Evolutionary conservation across 2,888 invertebrate genomes (phyloP).

Genomic region (Eugnorisma glareosa): DNA sequence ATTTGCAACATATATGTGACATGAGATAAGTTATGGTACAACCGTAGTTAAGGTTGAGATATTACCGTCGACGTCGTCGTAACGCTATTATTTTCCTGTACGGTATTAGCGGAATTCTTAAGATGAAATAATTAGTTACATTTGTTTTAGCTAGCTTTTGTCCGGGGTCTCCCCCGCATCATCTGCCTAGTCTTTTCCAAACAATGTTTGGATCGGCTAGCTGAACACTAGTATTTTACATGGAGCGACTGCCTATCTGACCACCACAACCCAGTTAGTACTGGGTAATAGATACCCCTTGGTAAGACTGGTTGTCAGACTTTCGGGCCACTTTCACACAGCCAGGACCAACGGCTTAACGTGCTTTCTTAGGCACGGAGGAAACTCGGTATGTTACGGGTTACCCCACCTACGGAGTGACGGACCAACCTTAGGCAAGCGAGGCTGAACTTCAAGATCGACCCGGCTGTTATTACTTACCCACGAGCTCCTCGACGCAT

Average conservation of each 20-base stretch:
- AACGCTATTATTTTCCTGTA: constrained; percentile 41
- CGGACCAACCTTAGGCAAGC: too few species aligned
- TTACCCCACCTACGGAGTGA: too few species aligned
- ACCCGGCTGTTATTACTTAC: too few species aligned
- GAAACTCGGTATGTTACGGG: too few species aligned
- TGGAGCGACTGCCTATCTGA: neutral
- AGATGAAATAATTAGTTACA: constrained; percentile 39
- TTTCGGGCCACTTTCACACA: neutral
- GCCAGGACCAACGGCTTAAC: neutral
- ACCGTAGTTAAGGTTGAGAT: constrained; percentile 57
- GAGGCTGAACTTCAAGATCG: too few species aligned
- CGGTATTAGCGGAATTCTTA: constrained; percentile 29
- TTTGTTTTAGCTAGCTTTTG: constrained; percentile 28
- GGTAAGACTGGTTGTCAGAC: neutral
- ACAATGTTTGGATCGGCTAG: neutral
- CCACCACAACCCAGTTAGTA: neutral
- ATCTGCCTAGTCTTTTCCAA: neutral
- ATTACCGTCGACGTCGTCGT: constrained; percentile 39
- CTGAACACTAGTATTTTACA: neutral
- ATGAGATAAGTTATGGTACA: constrained; percentile 58
- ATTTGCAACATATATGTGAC: constrained; percentile 56
- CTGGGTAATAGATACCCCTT: neutral
- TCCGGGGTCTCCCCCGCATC: fast-evolving
- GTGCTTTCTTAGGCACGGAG: neutral
- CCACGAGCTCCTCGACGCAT: too few species aligned